Percentiles rank a stretch among this genome's conserved stretches.
These are phyloP conservation scores for Macrobrachium nipponense DNA, from an alignment of 1,140 invertebrate species.

Conservation along the genomic window DNA sequence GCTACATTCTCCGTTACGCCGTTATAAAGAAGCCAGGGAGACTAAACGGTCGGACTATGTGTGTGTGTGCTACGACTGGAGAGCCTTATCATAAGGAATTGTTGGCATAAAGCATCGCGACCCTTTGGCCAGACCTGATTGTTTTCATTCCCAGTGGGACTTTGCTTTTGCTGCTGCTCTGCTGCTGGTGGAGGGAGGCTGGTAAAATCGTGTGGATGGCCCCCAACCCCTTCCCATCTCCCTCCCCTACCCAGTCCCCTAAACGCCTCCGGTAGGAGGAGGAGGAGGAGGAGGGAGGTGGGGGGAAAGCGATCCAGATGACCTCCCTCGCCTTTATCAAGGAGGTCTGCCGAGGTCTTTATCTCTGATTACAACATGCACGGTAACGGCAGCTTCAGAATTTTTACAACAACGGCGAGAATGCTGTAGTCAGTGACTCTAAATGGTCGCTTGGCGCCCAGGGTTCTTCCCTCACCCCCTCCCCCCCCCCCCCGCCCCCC, in stretches of 20 bases:
- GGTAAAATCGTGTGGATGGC: too few species aligned
- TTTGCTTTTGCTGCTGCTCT: too few species aligned
- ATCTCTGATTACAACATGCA: slow-evolving; percentile 15
- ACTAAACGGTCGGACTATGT: not conserved
- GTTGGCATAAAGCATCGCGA: slow-evolving; percentile 5
- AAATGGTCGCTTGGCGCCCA: not conserved
- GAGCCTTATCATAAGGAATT: slow-evolving; percentile 1
- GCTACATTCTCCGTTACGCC: not conserved
- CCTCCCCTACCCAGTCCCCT: too few species aligned
- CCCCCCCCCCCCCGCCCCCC: too few species aligned
- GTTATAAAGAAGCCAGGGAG: slow-evolving; percentile 5
- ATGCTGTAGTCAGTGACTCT: slow-evolving; percentile 16
- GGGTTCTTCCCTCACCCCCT: too few species aligned
- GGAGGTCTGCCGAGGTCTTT: slow-evolving; percentile 1
- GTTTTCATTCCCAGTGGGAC: too few species aligned
- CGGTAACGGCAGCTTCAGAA: slow-evolving; percentile 4
- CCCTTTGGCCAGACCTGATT: not conserved
- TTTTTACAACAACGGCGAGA: slow-evolving; percentile 7
- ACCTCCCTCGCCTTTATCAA: slow-evolving; percentile 11
- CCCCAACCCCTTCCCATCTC: too few species aligned
- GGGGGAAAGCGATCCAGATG: not conserved
- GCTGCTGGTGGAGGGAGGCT: too few species aligned
- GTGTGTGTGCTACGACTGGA: slow-evolving; percentile 10
- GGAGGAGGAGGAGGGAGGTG: too few species aligned
- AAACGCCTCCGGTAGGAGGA: too few species aligned